These are phyloP conservation scores for Drosophila emarginata DNA, from an alignment of 2,888 invertebrate species.

Conservation along the genomic window DNA sequence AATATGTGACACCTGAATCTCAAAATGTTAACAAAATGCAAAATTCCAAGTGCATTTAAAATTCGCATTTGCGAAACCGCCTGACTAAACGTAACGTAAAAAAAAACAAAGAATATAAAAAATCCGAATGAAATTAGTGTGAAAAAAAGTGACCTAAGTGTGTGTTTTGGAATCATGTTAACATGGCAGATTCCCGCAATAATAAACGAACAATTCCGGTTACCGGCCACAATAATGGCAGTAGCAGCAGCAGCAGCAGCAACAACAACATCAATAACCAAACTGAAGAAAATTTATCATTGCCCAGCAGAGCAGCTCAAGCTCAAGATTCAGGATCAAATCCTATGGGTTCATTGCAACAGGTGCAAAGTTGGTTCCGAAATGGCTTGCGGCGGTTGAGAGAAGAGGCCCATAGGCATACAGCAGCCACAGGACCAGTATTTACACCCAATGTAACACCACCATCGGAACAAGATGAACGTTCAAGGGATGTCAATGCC, in stretches of 20 bases:
- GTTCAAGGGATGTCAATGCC: neutral
- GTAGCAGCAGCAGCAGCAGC: neutral
- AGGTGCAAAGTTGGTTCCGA: slow-evolving; percentile 48
- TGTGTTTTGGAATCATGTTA: slow-evolving; percentile 46
- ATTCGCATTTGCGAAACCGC: slow-evolving; percentile 17
- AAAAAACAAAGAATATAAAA: slow-evolving; percentile 18
- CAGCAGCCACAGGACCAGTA: slow-evolving; percentile 59
- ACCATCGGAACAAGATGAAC: neutral
- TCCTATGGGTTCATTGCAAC: slow-evolving; percentile 21
- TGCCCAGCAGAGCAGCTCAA: no score
- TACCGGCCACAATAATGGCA: neutral
- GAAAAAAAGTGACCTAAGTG: neutral
- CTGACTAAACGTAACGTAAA: slow-evolving; percentile 6
- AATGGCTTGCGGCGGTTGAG: slow-evolving; percentile 43
- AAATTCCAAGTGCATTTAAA: slow-evolving; percentile 50
- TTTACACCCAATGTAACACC: slow-evolving; percentile 26
- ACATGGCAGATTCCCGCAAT: slow-evolving; percentile 59
- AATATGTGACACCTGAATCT: neutral
- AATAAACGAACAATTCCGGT: slow-evolving; percentile 27
- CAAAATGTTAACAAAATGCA: slow-evolving; percentile 25
- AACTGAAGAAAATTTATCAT: neutral
- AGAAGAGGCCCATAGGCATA: slow-evolving; percentile 52
- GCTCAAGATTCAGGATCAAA: neutral
- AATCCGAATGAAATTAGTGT: slow-evolving; percentile 11
- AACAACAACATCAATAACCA: slow-evolving; percentile 7